Evolutionary conservation across 2,797 vertebrate genomes (phyloP), one percentile per base, ranked within the genome.

Genomic region (Heliangelus exortis): DNA sequence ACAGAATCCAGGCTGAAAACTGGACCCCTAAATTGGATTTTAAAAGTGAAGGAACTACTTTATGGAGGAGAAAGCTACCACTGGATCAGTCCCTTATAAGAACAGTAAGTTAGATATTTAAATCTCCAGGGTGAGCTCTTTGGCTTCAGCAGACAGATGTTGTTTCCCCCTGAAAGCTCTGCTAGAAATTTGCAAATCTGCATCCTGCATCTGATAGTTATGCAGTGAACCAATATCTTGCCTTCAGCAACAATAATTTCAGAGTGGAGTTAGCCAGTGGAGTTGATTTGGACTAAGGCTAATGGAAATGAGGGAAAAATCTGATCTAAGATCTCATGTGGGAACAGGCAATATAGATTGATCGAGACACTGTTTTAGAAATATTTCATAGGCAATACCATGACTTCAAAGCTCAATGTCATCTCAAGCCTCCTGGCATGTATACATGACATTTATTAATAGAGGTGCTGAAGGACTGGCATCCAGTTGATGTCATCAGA

Each of bases 321-420:
- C 71, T 87, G 66, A 83, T 87, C 81, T 61, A 72, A 72, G 84
- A 59, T 71, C 57, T 84, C 57, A 41, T 65, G 76, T 75, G 45
- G 39, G 75, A 90, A 81, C n/a, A 2, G 5, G 31, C 33, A 41
- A 21, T 82, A 73, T 72, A 77, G 59, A 94, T 85, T 81, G 75
- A 86, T 33, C 79, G 83, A 95, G 62, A 91, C 73, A 74, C 84
- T 73, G 83, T 67, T 43, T 92, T 62, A 84, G 92, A 96, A 96
- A 94, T 91, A 82, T 51, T 78, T 86, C 77, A 47, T 25, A 57
- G 55, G 90, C 61, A 74, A 58, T 92, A 66, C 43, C 7, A n/a
- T 58, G 41, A 66, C 63, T 93, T 91, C 91, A 92, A 95, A 95
- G 57, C 78, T 87, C 76, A 86, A 9, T 74, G 89, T 92, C 83